Conservation (phyloP, 2,888 invertebrate species). For the Drosophila colorata region DNA sequence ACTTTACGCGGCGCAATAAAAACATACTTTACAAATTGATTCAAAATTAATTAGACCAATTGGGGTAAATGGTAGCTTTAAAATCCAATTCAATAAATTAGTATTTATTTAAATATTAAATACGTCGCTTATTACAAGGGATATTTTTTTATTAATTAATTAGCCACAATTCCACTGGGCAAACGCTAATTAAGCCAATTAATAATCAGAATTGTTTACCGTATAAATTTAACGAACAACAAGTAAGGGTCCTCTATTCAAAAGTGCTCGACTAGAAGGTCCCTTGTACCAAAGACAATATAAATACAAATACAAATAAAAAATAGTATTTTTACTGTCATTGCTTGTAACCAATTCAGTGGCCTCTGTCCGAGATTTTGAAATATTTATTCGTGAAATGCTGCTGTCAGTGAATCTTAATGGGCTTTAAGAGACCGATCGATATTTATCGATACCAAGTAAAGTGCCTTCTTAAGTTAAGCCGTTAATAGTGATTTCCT, state of each 20-base stretch:
- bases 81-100: slow-evolving; percentile 10
- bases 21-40: slow-evolving; percentile 3
- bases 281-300: too few species aligned
- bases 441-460: too few species aligned
- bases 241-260: not conserved
- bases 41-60: slow-evolving; percentile 25
- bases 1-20: not conserved
- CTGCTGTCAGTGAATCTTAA: too few species aligned
- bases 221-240: not conserved
- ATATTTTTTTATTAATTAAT: not conserved
- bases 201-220: not conserved
- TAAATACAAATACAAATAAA: too few species aligned
- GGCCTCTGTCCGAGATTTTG: too few species aligned
- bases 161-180: not conserved
- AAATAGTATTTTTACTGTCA: too few species aligned
- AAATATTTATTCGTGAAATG: too few species aligned
- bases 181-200: not conserved
- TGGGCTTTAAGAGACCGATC: too few species aligned
- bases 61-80: slow-evolving; percentile 1
- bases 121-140: not conserved
- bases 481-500: too few species aligned
- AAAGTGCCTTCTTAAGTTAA: too few species aligned
- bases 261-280: too few species aligned
- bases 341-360: too few species aligned
- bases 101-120: slow-evolving; percentile 5